Evolutionary conservation across 2,888 invertebrate species (phyloP).

Genomic region (Muschampia plurimacula): DNA sequence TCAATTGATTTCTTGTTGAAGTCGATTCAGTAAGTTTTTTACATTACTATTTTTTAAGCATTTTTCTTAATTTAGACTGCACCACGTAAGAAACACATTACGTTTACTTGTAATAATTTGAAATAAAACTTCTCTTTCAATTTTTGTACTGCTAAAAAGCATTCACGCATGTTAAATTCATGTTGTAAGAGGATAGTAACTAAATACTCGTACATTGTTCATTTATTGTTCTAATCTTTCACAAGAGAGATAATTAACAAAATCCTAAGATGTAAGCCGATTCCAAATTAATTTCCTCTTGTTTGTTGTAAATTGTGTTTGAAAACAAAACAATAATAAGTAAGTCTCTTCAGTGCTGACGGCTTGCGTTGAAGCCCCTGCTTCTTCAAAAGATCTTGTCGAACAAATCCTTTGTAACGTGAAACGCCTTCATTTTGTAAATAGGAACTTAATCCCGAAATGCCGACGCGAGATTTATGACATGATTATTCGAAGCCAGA

Average conservation of each 20-base stretch:
- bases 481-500: constrained; percentile 40
- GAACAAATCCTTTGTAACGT: constrained; percentile 70
- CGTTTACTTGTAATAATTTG: no score
- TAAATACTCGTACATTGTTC: no score
- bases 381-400: constrained; percentile 56
- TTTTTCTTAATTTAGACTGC: no score
- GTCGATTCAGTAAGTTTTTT: no score
- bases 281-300: constrained; percentile 39
- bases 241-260: constrained; percentile 24
- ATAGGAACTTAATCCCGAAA: constrained; percentile 67
- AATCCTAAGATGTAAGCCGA: constrained; percentile 23
- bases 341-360: constrained; percentile 56
- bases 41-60: no score
- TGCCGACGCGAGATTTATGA: constrained; percentile 45
- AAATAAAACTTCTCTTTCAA: no score
- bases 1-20: no score
- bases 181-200: not conserved
- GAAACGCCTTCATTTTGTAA: constrained; percentile 59
- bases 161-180: not conserved
- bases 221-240: not conserved
- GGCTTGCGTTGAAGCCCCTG: constrained; percentile 56
- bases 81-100: no score
- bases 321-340: constrained; percentile 64
- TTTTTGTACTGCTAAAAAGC: no score
- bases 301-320: constrained; percentile 48